Evolutionary conservation across 2,797 vertebrate genomes (phyloP).

Genomic region (Hephaestus fuliginosus): DNA sequence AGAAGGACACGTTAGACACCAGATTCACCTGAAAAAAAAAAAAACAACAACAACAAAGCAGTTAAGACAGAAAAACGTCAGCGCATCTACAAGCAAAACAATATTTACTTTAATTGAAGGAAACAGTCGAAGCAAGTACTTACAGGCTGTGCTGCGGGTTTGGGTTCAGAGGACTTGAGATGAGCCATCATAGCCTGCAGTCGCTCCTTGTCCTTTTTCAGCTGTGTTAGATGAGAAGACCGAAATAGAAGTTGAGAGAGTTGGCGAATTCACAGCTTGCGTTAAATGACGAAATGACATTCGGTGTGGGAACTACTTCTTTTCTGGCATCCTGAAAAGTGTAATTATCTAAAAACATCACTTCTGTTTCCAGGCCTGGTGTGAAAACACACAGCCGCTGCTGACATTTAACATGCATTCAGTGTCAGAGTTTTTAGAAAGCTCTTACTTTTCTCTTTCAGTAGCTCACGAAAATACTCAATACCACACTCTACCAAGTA

Average conservation of each 20-base stretch:
- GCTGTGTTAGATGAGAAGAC: conserved; percentile 79
- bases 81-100: conserved; percentile 49
- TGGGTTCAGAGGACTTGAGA: conserved; percentile 97
- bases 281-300: conserved; percentile 39
- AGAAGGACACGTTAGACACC: conserved; percentile 92
- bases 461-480: background rate
- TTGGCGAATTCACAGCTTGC: conserved; percentile 47
- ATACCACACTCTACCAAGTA: background rate
- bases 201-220: conserved; percentile 98
- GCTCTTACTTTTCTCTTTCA: background rate
- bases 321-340: conserved; percentile 47
- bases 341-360: conserved; percentile 60
- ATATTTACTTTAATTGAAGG: conserved; percentile 57
- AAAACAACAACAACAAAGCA: background rate
- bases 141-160: conserved; percentile 95
- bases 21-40: conserved; percentile 88
- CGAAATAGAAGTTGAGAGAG: conserved; percentile 62
- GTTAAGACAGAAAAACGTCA: conserved; percentile 44
- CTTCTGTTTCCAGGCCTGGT: conserved; percentile 56
- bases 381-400: conserved; percentile 59
- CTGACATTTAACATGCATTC: conserved; percentile 2
- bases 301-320: conserved; percentile 42
- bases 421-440: conserved; percentile 8
- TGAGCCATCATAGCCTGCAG: conserved; percentile 99
- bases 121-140: conserved; percentile 72